These are phyloP conservation scores for Montipora capricornis DNA, from an alignment of 64 coral and sea anemone species.

Conservation along the genomic window DNA sequence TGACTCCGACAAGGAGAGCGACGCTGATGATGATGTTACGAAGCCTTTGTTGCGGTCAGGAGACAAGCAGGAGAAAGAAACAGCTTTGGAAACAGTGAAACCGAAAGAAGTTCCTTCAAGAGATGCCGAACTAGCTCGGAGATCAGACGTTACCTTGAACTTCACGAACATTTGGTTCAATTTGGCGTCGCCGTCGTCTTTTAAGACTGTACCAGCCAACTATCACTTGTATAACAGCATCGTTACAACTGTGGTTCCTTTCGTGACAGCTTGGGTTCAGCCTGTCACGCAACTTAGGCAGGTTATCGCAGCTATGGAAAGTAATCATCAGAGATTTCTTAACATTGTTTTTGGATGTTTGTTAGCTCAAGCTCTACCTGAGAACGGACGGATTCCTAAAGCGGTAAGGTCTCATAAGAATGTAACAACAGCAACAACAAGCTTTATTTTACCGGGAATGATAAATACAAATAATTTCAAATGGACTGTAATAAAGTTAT, in stretches of 20 bases:
- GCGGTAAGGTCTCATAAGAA: conserved; percentile 36
- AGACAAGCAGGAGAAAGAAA: not conserved
- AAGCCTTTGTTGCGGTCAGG: conserved; percentile 64
- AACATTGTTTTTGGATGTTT: conserved; percentile 86
- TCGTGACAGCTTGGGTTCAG: conserved; percentile 88
- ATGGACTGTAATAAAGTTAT: too few relatives aligned
- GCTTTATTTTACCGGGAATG: too few relatives aligned
- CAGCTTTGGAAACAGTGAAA: not conserved
- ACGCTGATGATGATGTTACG: conserved; percentile 62
- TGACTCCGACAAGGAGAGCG: conserved; percentile 89
- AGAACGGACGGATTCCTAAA: conserved; percentile 76
- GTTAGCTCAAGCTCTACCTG: conserved; percentile 92
- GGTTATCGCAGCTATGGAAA: conserved; percentile 52
- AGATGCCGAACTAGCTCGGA: conserved; percentile 67
- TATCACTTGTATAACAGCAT: conserved; percentile 98
- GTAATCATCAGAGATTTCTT: conserved; percentile 63
- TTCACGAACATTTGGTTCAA: conserved; percentile 96
- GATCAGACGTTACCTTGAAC: conserved; percentile 70
- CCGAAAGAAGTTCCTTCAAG: not conserved
- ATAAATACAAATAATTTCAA: too few relatives aligned
- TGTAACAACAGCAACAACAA: not conserved
- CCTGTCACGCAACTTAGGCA: conserved; percentile 56
- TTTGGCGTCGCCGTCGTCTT: conserved; percentile 84
- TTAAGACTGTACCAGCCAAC: conserved; percentile 90
- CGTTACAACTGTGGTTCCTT: conserved; percentile 90